Conservation (phyloP, 1,140 invertebrate species). For the Aphis gossypii region DNA sequence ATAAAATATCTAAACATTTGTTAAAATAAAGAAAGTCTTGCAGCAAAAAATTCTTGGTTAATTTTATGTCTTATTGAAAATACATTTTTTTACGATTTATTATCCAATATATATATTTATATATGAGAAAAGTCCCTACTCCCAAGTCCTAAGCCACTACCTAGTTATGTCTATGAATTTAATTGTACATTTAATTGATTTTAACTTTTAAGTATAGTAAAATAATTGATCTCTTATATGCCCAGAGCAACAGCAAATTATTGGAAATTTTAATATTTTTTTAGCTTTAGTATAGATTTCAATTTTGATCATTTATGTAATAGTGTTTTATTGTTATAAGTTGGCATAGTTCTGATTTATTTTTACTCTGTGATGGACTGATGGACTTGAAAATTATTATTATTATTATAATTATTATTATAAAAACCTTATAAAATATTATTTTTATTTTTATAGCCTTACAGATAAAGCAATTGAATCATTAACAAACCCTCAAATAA, state of each 20-base stretch:
- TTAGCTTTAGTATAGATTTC: not conserved
- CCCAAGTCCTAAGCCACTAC: no score
- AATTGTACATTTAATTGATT: not conserved
- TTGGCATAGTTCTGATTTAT: not conserved
- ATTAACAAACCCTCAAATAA: conserved; percentile 42
- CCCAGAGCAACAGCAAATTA: not conserved
- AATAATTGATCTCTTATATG: not conserved
- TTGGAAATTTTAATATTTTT: not conserved
- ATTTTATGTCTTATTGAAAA: no score
- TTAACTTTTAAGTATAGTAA: not conserved
- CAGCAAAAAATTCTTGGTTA: no score
- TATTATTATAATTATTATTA: not conserved
- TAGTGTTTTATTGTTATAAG: not conserved
- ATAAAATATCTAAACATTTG: no score
- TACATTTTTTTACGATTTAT: no score
- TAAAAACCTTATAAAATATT: not conserved
- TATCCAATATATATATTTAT: no score
- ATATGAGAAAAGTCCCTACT: no score
- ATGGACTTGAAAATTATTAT: not conserved
- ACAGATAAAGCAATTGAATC: conserved; percentile 46
- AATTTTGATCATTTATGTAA: not conserved
- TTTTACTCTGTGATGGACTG: not conserved
- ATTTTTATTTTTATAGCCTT: not conserved
- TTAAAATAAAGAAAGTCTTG: no score
- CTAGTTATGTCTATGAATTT: no score